Evolutionary conservation across 2,888 invertebrate species (phyloP), one percentile per base, ranked within the genome.

Genomic region (Quadroppia sp.): DNA sequence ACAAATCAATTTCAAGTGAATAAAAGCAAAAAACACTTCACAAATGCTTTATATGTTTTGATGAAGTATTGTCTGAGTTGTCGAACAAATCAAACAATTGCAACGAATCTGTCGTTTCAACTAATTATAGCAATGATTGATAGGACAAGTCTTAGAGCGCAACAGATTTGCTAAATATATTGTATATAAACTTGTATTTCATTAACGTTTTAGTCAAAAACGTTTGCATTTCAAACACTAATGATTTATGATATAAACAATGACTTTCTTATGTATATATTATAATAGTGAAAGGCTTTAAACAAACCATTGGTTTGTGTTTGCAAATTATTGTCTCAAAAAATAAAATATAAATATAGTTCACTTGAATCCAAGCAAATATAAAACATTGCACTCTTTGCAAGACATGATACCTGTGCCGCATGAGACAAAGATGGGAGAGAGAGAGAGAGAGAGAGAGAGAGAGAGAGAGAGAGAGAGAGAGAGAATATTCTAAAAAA

Each of bases 121-220:
- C 67, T 67, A 67, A 67, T 67, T 67, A 67, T 67, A 40, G 11
- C 40, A 67, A 42, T 67, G 67, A 67, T 67, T 67, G 67, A 67
- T 67, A 42, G 67, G 67, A 67, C 42, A 9, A 42, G 42, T 36
- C 9, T 45, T 15, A 67, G 42, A 42, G 67, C 23, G 67, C 67
- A 67, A 67, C 36, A 67, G 40, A 64, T 40, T 67, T 59, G 32
- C 32, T 59, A 59, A 28, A 28, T 59, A 59, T 30, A n/a, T 50
- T 17, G 20, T 20, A 11, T 50, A 4, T 17, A 50, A 50, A 53
- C 53, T 53, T 23, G 53, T 53, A 53, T 53, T 53, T 20, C 28
- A 28, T 53, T 32, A 32, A n/a, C 9, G 3, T 61, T 61, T 59
- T n/a, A 28, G n/a, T 45, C n/a, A n/a, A 45, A 7, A n/a, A 23